Base-by-base conservation (phyloP, 2,888 invertebrate species). In the Drosophila ustulata region DNA sequence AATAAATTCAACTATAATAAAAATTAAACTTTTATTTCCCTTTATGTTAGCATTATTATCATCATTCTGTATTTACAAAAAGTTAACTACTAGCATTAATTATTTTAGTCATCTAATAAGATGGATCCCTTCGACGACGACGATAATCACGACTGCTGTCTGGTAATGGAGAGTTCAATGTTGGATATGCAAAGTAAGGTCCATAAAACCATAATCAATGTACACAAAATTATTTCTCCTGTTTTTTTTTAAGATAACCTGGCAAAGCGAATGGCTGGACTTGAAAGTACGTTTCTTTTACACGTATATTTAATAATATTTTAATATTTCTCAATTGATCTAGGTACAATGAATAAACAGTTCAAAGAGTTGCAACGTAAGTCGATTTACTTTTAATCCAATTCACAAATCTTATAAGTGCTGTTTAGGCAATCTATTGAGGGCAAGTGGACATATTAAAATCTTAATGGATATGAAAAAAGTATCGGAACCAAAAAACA, bases 111-210 rank as follows among this genome's bases (percentile, higher is more conserved):
- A 32, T 32, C 32, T 9, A 7, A 37, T 4, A 37, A 37, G 5
- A 37, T 37, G 37, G 37, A 37, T 37, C 11, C 5, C n/a, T 37
- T 37, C n/a, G 37, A 37, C 11, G 37, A 37, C n/a, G 37, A 11
- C 37, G 37, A 37, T n/a, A 37, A 37, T 2, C 37, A 37, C 11
- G 37, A 37, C 2, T 37, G 37, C 4, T 37, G 11, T n/a, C 11
- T 37, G n/a, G 37, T n/a, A 2, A 2, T 37, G 37, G 37, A 37
- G 37, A 37, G n/a, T n/a, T 11, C 37, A 37, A 37, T 37, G 4
- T 37, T 37, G 5, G 37, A 37, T 37, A 37, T 37, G 37, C 37
- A 37, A 37, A 37, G 37, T 37, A 37, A n/a, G n/a, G 37, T 37
- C 11, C 37, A 37, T 4, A 2, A 37, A n/a, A n/a, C 5, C 4